These are phyloP conservation scores for Rutpela maculata DNA, from an alignment of 2,888 invertebrate genomes.

Conservation along the genomic window DNA sequence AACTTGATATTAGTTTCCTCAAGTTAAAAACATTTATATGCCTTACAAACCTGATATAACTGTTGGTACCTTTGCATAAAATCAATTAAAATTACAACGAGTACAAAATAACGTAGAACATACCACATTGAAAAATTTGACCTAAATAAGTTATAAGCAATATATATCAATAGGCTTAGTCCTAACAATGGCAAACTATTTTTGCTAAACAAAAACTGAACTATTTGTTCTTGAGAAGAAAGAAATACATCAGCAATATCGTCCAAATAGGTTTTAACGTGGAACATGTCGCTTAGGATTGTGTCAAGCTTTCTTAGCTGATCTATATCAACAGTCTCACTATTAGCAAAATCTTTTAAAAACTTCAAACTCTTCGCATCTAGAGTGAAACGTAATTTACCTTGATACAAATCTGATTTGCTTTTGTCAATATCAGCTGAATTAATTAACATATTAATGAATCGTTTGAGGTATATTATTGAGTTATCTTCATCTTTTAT, in stretches of 20 bases:
- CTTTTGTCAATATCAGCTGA: constrained; percentile 49
- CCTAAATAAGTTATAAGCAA: constrained; percentile 53
- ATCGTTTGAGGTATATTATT: constrained; percentile 52
- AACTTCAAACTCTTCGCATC: constrained; percentile 51
- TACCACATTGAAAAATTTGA: constrained; percentile 55
- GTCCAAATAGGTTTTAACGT: constrained; percentile 42
- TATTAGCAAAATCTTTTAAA: constrained; percentile 50
- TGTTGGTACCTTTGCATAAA: constrained; percentile 54
- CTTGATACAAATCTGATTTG: constrained; percentile 45
- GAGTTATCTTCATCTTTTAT: constrained; percentile 41
- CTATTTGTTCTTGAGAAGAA: constrained; percentile 47
- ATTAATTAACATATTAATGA: constrained; percentile 53
- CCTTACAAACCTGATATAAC: constrained; percentile 56
- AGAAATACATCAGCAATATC: constrained; percentile 47
- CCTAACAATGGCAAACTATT: constrained; percentile 50
- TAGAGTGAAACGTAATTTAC: constrained; percentile 51
- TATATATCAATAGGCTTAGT: constrained; percentile 45
- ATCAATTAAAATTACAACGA: constrained; percentile 55
- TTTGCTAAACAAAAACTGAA: constrained; percentile 45
- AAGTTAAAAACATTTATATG: not conserved
- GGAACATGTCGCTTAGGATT: constrained; percentile 55
- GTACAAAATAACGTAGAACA: constrained; percentile 54
- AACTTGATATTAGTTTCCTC: not conserved
- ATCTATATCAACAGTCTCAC: constrained; percentile 44
- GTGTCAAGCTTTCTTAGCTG: constrained; percentile 56